phyloP scores from a whole-genome alignment of 2,888 invertebrate species.

The Philhelius pedissequus region DNA sequence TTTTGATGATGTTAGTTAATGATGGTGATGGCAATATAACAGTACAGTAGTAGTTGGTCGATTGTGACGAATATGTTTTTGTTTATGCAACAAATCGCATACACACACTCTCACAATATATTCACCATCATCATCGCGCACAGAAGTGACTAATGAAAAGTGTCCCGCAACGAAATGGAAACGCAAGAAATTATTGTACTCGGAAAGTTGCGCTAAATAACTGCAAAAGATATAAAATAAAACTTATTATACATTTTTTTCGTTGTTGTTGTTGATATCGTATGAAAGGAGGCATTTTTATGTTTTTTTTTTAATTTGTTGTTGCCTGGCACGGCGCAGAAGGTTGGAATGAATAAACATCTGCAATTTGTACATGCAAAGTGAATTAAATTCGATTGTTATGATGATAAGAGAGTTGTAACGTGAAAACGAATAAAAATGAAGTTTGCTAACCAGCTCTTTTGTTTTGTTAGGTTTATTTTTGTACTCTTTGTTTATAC shows the following conservation, averaged over 20 bases:
- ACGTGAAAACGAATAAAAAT: conserved; percentile 1
- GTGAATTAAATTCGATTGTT: conserved; percentile 12
- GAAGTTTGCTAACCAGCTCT: conserved; percentile 17
- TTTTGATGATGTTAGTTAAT: conserved; percentile 40
- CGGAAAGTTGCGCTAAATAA: conserved; percentile 40
- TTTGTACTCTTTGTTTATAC: not conserved
- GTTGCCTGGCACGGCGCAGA: conserved; percentile 21
- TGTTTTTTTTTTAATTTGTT: not conserved
- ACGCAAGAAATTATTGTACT: conserved; percentile 48
- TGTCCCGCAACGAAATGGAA: conserved; percentile 56
- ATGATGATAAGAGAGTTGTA: not conserved
- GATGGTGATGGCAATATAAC: not conserved
- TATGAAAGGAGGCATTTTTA: not conserved
- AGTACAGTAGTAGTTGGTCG: conserved; percentile 18
- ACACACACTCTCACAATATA: not conserved
- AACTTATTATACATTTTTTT: not conserved
- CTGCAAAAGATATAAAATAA: conserved; percentile 8
- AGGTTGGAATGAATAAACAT: conserved; percentile 40
- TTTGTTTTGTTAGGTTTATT: conserved; percentile 18
- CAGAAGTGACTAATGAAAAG: conserved; percentile 38
- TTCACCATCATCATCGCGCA: not conserved
- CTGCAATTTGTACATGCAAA: conserved; percentile 29
- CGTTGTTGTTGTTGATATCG: not conserved
- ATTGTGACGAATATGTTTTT: conserved; percentile 49
- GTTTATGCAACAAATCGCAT: conserved; percentile 53